phyloP scores from a whole-genome alignment of 2,113 vertebrate genomes.

The Tonatia bakeri region DNA sequence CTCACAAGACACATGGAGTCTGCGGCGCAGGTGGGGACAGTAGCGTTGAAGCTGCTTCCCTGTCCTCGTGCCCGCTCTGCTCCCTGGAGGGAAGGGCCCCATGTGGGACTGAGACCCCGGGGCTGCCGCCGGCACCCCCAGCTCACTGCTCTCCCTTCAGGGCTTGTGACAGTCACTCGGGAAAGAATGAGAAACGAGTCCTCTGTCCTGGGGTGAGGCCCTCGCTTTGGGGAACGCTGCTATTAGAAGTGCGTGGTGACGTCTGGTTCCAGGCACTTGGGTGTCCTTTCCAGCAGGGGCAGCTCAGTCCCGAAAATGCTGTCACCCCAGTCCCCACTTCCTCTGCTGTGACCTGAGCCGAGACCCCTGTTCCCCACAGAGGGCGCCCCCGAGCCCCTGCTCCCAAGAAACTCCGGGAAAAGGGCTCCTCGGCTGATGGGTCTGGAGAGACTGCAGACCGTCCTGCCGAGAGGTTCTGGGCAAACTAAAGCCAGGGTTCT shows the following conservation, averaged over 20 bases:
- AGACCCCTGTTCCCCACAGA: background rate
- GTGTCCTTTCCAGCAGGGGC: accelerated
- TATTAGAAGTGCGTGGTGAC: accelerated
- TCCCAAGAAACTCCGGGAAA: background rate
- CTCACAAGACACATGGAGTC: background rate
- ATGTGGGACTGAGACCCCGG: accelerated
- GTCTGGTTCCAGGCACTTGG: background rate
- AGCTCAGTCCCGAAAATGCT: accelerated
- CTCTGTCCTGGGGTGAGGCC: background rate
- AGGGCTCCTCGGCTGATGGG: background rate
- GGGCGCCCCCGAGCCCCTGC: background rate
- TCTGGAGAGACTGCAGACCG: background rate
- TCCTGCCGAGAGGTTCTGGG: background rate
- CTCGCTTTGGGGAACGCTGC: accelerated
- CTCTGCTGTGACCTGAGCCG: background rate
- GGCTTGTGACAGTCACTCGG: background rate
- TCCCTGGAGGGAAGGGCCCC: background rate
- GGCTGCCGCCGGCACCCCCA: background rate
- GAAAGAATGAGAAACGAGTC: accelerated
- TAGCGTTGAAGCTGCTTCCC: accelerated
- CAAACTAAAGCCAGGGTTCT: accelerated
- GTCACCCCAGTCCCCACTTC: accelerated
- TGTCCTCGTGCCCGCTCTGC: accelerated
- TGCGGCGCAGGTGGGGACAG: background rate
- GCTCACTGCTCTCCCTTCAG: background rate